phyloP scores from a whole-genome alignment of 2,113 vertebrate species.

The Phylloscopus trochiloides region DNA sequence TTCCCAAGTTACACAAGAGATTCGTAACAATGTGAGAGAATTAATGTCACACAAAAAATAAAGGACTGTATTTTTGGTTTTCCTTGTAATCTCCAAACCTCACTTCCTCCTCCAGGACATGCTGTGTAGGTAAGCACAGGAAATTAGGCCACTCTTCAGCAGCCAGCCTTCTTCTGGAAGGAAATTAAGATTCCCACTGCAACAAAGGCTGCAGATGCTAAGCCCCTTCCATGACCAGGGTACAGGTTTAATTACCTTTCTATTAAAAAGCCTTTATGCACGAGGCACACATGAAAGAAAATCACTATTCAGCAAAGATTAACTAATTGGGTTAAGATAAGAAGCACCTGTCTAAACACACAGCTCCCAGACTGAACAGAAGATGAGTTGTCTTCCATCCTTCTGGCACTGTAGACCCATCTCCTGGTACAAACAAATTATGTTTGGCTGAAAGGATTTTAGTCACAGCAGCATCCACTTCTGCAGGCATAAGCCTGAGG shows the following conservation, averaged over 20 bases:
- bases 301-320: background rate
- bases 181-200: background rate
- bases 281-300: background rate
- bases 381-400: conserved; percentile 96
- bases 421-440: conserved; percentile 78
- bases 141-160: background rate
- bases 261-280: background rate
- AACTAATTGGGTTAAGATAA: background rate
- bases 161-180: background rate
- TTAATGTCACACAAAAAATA: background rate
- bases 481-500: conserved; percentile 81
- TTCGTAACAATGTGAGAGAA: background rate
- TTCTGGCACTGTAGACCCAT: conserved; percentile 72
- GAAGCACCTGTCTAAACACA: conserved; percentile 92
- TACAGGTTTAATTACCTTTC: background rate
- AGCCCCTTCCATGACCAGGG: background rate
- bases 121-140: background rate
- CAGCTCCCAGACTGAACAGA: conserved; percentile 92
- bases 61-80: background rate
- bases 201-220: background rate
- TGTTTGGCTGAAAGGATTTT: conserved; percentile 88
- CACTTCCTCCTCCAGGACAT: background rate
- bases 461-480: conserved; percentile 86
- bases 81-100: background rate
- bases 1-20: background rate